Evolutionary conservation across 2,888 invertebrate species (phyloP).

Genomic region (Amphipyra tragopoginis): DNA sequence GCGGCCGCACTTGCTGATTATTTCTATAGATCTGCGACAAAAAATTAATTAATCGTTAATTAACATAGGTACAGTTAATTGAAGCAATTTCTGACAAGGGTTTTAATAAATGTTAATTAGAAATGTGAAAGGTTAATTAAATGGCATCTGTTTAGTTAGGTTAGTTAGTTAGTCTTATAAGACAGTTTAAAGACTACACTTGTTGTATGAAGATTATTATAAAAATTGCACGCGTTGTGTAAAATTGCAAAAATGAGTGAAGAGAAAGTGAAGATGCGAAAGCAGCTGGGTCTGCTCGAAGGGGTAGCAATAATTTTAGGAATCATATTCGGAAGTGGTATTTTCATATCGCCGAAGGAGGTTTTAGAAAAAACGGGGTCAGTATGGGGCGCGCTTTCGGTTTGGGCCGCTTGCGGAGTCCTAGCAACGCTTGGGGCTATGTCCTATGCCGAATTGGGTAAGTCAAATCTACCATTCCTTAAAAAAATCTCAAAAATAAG

Average conservation of each 20-base stretch:
- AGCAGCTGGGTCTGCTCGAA: slow-evolving; percentile 96
- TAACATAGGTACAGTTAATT: slow-evolving; percentile 1
- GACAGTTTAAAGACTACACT: slow-evolving; percentile 3
- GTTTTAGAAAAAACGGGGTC: slow-evolving; percentile 97
- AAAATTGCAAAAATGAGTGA: slow-evolving; percentile 71
- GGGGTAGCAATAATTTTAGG: slow-evolving; percentile 98
- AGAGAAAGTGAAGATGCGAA: slow-evolving; percentile 94
- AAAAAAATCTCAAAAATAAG: neutral
- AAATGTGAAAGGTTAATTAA: slow-evolving; percentile 67
- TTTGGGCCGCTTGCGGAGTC: slow-evolving; percentile 97
- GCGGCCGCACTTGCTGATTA: too few species aligned
- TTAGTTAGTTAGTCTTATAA: slow-evolving; percentile 33
- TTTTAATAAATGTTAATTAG: slow-evolving; percentile 34
- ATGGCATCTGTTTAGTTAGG: slow-evolving; percentile 49
- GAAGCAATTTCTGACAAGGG: neutral
- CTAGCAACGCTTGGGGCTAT: slow-evolving; percentile 98
- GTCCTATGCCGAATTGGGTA: slow-evolving; percentile 98
- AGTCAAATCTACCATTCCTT: slow-evolving; percentile 47
- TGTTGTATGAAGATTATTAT: slow-evolving; percentile 4
- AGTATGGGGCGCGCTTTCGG: slow-evolving; percentile 95
- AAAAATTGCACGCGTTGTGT: neutral
- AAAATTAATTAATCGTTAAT: neutral
- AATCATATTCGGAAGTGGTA: slow-evolving; percentile 98
- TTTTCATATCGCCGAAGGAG: slow-evolving; percentile 98
- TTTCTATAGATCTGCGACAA: too few species aligned